Percentiles rank a stretch among this genome's conserved stretches.
Conservation (phyloP, 2,888 invertebrate species). For the Scotopteryx bipunctaria region DNA sequence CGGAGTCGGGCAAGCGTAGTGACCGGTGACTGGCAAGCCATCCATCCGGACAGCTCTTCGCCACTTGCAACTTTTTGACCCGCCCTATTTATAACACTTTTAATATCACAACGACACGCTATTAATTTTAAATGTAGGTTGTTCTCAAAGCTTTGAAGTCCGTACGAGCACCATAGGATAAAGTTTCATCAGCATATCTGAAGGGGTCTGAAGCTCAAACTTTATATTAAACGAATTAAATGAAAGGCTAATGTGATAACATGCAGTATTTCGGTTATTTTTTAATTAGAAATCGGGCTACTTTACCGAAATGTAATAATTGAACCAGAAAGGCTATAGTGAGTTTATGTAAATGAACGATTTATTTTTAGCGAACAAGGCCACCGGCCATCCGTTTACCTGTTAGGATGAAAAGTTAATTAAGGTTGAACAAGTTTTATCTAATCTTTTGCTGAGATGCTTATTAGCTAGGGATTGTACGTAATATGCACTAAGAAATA, state of each 20-base stretch:
- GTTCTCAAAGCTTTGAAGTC: slow-evolving; percentile 26
- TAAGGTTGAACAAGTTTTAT: slow-evolving; percentile 18
- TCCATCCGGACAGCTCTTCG: slow-evolving; percentile 48
- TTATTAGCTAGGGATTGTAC: neutral
- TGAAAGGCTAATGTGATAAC: slow-evolving; percentile 5
- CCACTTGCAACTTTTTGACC: slow-evolving; percentile 50
- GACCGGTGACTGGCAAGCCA: slow-evolving; percentile 31
- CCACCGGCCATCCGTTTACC: slow-evolving; percentile 13
- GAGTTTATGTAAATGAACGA: slow-evolving; percentile 21
- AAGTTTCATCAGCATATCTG: slow-evolving; percentile 16
- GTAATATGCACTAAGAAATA: neutral
- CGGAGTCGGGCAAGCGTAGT: slow-evolving; percentile 49
- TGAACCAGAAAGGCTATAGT: slow-evolving; percentile 16
- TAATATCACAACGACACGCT: slow-evolving; percentile 36
- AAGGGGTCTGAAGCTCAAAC: slow-evolving; percentile 5
- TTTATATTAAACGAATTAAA: slow-evolving; percentile 6
- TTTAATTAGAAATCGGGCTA: slow-evolving; percentile 14
- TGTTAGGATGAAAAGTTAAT: slow-evolving; percentile 27
- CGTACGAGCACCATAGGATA: slow-evolving; percentile 23
- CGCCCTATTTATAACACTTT: slow-evolving; percentile 40
- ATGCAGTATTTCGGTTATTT: slow-evolving; percentile 19
- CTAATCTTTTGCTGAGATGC: slow-evolving; percentile 9
- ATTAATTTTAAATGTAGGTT: slow-evolving; percentile 30
- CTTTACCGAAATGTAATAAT: slow-evolving; percentile 8
- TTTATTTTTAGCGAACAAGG: slow-evolving; percentile 23